Evolutionary conservation across 2,797 vertebrate genomes (phyloP).

Genomic region (Pipistrellus nathusii): DNA sequence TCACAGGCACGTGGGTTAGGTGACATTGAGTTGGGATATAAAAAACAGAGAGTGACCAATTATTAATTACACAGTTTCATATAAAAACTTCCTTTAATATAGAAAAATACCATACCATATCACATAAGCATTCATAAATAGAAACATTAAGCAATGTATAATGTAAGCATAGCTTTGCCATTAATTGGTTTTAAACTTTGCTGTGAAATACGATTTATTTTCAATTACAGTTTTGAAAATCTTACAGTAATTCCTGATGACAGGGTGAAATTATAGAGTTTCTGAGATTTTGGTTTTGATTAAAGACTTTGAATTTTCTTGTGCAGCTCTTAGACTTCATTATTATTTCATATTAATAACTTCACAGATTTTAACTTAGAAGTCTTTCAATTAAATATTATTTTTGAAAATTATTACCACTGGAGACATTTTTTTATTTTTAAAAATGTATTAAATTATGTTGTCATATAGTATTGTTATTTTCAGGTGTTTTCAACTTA

Average conservation of each 20-base stretch:
- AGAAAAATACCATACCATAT: background rate
- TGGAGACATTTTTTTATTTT: background rate
- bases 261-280: background rate
- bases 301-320: slow-evolving; percentile 36
- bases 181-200: slow-evolving; percentile 46
- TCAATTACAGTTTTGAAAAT: slow-evolving; percentile 41
- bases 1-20: background rate
- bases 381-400: slow-evolving; percentile 11
- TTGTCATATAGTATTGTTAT: background rate
- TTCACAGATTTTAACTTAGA: slow-evolving; percentile 27
- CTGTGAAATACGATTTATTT: slow-evolving; percentile 10
- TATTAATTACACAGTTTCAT: slow-evolving; percentile 32
- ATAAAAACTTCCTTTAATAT: slow-evolving; percentile 18
- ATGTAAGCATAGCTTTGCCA: slow-evolving; percentile 20
- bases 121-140: background rate
- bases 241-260: background rate
- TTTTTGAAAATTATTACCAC: background rate
- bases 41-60: background rate
- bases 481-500: background rate
- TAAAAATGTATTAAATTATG: background rate
- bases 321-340: slow-evolving; percentile 11
- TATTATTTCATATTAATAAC: slow-evolving; percentile 1
- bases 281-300: slow-evolving; percentile 59
- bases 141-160: slow-evolving; percentile 5
- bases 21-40: background rate